A percentile compares a stretch with the other conserved stretches of the same genome.
Evolutionary conservation across 2,113 vertebrate genomes (phyloP).

Genomic region (Hippocampus comes): DNA sequence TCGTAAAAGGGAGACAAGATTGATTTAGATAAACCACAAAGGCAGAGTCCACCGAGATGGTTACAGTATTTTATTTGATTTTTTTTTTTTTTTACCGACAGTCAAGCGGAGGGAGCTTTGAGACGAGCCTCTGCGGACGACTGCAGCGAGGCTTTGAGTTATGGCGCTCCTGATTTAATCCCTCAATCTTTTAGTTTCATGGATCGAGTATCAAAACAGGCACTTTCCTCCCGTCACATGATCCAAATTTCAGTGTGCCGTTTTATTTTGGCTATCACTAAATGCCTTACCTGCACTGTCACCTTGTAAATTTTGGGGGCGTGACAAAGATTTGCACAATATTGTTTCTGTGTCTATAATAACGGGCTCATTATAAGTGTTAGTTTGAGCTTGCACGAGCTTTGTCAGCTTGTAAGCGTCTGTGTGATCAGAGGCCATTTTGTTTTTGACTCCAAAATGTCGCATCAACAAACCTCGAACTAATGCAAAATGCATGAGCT

Average conservation of each 20-base stretch:
- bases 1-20: constrained; percentile 17
- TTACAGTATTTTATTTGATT: constrained; percentile 7
- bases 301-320: no score
- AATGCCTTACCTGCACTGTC: no score
- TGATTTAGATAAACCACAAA: constrained; percentile 24
- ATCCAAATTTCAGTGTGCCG: no score
- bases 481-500: not conserved
- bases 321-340: not conserved
- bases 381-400: not conserved
- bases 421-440: not conserved
- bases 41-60: constrained; percentile 19
- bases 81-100: constrained; percentile 12
- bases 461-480: not conserved
- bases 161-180: not conserved
- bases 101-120: constrained; percentile 22
- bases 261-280: no score
- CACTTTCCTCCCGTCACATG: not conserved
- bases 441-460: not conserved
- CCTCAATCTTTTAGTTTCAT: no score
- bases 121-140: not conserved
- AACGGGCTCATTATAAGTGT: not conserved
- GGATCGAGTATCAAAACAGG: not conserved
- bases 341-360: not conserved
- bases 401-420: not conserved
- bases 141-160: not conserved